These are phyloP conservation scores for Chaetodon auriga DNA, from an alignment of 2,113 vertebrate species.

Conservation along the genomic window DNA sequence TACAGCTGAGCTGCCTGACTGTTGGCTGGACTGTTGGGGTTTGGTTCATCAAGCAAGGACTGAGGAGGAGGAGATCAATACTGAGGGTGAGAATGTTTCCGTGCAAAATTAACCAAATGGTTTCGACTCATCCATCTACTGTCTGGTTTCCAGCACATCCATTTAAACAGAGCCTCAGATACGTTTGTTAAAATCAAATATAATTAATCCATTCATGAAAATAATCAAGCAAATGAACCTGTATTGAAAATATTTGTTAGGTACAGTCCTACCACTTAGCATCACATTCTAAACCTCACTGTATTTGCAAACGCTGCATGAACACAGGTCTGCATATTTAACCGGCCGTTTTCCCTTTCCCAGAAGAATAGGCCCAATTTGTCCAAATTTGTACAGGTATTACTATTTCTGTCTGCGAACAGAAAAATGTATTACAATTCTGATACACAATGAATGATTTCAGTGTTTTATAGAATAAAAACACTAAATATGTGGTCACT, in stretches of 20 bases:
- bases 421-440: background rate
- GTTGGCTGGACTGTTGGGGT: constrained; percentile 98
- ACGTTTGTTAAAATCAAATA: too few species aligned
- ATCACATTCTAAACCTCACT: background rate
- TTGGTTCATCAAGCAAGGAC: constrained; percentile 98
- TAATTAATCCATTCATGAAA: too few species aligned
- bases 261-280: background rate
- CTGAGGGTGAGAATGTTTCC: background rate
- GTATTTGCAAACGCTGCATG: background rate
- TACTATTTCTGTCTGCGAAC: background rate
- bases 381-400: background rate
- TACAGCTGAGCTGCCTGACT: constrained; percentile 99
- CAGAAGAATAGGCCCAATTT: background rate
- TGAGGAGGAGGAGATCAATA: constrained; percentile 58
- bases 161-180: background rate
- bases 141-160: background rate
- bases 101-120: background rate
- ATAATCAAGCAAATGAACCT: too few species aligned
- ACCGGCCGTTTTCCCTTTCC: background rate
- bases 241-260: background rate
- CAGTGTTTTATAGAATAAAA: background rate
- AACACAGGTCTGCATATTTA: too few species aligned
- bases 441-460: background rate
- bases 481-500: background rate
- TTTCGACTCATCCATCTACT: background rate